These are phyloP conservation scores for Endotricha flammealis DNA, from an alignment of 2,888 invertebrate genomes.

Conservation along the genomic window DNA sequence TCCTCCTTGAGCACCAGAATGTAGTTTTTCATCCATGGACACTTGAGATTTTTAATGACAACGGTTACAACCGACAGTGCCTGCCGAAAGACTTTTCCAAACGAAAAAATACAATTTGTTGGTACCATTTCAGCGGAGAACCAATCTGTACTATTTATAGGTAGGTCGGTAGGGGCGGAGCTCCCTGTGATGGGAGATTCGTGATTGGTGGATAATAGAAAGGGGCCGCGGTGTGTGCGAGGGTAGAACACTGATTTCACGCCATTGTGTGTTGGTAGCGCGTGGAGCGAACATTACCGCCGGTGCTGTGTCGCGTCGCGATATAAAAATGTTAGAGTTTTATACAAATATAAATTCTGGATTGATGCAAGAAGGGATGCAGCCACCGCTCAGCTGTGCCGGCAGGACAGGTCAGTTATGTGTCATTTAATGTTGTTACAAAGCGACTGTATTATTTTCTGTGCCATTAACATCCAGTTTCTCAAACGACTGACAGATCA, in stretches of 20 bases:
- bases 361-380: constrained; percentile 78
- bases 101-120: constrained; percentile 57
- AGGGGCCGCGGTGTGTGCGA: constrained; percentile 28
- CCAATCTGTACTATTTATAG: constrained; percentile 58
- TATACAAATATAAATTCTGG: constrained; percentile 81
- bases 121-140: constrained; percentile 47
- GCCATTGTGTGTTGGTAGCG: constrained; percentile 46
- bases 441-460: no score
- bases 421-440: not conserved
- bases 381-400: constrained; percentile 79
- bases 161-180: constrained; percentile 63
- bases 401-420: constrained; percentile 80
- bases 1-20: no score
- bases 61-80: constrained; percentile 4
- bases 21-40: not conserved
- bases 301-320: constrained; percentile 29
- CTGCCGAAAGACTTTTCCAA: constrained; percentile 36
- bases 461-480: no score
- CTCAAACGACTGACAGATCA: no score
- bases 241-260: constrained; percentile 26
- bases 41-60: constrained; percentile 11
- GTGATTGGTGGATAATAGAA: constrained; percentile 44
- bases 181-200: constrained; percentile 24
- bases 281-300: constrained; percentile 35
- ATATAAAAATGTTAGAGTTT: constrained; percentile 82